Percentiles rank a stretch among this genome's conserved stretches.
These are phyloP conservation scores for Ophonus ardosiacus DNA, from an alignment of 2,888 invertebrate species.

Conservation along the genomic window DNA sequence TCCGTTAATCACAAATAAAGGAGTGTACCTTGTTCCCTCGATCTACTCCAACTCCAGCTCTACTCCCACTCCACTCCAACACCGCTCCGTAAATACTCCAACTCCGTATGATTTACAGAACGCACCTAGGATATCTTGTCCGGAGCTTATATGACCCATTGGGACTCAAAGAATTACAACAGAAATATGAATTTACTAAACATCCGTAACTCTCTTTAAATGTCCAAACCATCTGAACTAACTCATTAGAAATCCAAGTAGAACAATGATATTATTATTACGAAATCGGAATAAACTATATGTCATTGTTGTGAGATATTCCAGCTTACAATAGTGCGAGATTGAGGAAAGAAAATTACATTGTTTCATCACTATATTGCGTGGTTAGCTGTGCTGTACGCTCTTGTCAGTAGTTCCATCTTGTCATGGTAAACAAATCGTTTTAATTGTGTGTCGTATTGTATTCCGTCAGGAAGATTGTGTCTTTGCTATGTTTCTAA, in stretches of 20 bases:
- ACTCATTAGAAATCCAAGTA: background rate
- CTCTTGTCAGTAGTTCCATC: slow-evolving; percentile 52
- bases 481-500: slow-evolving; percentile 29
- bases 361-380: slow-evolving; percentile 40
- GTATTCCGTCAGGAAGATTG: slow-evolving; percentile 37
- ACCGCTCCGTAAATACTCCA: no score
- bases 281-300: background rate
- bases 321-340: slow-evolving; percentile 33
- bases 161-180: no score
- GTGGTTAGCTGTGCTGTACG: background rate
- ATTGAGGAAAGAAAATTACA: slow-evolving; percentile 40
- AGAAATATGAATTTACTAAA: no score
- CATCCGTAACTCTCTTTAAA: no score
- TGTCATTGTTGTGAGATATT: background rate
- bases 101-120: no score
- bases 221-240: no score
- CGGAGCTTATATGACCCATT: no score
- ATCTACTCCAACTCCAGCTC: no score
- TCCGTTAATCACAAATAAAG: no score
- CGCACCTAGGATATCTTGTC: no score
- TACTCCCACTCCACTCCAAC: no score
- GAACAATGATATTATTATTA: background rate
- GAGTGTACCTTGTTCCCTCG: no score
- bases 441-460: slow-evolving; percentile 60
- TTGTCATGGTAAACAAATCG: slow-evolving; percentile 60